A percentile compares a stretch with the other conserved stretches of the same genome.
Conservation (phyloP, 23 tunicate species). For the Oikopleura dioica region DNA sequence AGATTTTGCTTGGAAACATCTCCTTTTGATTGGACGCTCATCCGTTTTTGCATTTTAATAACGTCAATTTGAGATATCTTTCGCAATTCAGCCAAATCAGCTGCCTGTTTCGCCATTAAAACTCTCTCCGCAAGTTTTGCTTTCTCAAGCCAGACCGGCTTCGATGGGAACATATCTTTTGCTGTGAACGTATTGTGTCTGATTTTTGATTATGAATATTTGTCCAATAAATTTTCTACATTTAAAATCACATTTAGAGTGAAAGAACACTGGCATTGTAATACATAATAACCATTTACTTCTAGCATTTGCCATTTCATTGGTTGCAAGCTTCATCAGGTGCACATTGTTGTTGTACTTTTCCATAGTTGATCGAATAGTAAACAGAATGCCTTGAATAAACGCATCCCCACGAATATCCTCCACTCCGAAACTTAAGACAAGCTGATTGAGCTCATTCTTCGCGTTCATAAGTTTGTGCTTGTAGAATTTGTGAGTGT, state of each 20-base stretch:
- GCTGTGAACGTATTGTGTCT: no score
- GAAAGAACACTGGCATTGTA: no score
- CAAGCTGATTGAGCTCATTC: background rate
- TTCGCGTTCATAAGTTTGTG: background rate
- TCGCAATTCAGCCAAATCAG: background rate
- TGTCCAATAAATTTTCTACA: no score
- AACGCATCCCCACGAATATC: background rate
- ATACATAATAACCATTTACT: no score
- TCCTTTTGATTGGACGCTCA: background rate
- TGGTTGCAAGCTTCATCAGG: no score
- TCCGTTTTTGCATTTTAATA: background rate
- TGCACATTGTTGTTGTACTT: background rate
- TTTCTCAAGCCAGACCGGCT: background rate
- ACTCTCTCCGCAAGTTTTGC: background rate
- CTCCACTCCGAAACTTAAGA: background rate
- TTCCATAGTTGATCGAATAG: background rate
- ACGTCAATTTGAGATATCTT: background rate
- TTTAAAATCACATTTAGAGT: no score
- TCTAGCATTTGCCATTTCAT: no score
- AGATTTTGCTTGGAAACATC: no score
- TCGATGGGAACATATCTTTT: no score
- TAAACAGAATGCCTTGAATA: background rate
- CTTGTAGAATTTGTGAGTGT: background rate
- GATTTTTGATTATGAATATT: no score
- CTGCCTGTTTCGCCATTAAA: background rate